Conservation (phyloP, 2,888 invertebrate species). For the Gryllus longicercus region DNA sequence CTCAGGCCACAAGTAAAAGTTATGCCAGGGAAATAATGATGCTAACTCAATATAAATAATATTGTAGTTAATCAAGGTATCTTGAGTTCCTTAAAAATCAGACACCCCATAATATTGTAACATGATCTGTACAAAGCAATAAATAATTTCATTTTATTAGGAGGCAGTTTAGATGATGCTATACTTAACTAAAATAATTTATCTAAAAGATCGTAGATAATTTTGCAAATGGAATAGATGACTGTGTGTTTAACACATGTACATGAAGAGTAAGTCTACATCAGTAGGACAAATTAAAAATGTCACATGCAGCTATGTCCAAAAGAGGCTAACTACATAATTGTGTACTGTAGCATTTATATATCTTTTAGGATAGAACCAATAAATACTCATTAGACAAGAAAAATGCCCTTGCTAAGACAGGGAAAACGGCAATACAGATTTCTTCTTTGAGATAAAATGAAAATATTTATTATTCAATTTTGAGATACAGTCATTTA, state of each 20-base stretch:
- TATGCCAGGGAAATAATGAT: too few species aligned
- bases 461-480: constrained; percentile 31
- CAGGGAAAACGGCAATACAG: constrained; percentile 33
- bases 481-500: constrained; percentile 32
- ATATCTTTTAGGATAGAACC: constrained; percentile 5
- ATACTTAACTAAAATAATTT: too few species aligned
- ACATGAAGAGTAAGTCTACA: neutral
- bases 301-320: neutral
- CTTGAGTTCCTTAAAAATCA: too few species aligned
- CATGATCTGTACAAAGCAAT: neutral
- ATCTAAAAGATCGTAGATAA: too few species aligned
- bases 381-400: constrained; percentile 17
- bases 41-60: too few species aligned
- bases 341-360: constrained; percentile 17
- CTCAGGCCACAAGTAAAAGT: too few species aligned
- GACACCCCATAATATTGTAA: too few species aligned
- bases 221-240: neutral
- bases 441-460: constrained; percentile 25
- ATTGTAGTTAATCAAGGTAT: too few species aligned
- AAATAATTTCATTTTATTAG: neutral
- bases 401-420: constrained; percentile 22
- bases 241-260: neutral
- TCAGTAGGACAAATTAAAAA: neutral
- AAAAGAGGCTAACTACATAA: constrained; percentile 1
- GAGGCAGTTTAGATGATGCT: too few species aligned